phyloP scores from a whole-genome alignment of 2,888 invertebrate genomes.

The Zaprionus obscuricornis region DNA sequence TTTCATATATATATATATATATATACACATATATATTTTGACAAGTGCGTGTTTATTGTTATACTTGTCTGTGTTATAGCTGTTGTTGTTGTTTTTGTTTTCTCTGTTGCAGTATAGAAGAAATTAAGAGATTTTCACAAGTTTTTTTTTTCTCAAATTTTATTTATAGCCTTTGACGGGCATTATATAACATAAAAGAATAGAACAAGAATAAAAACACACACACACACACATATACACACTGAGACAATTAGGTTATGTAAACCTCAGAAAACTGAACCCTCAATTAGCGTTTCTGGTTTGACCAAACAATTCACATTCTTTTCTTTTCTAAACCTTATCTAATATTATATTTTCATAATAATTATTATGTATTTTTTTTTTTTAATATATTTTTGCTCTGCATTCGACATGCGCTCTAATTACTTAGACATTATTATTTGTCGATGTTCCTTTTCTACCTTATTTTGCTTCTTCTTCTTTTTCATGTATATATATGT shows the following conservation, averaged over 20 bases:
- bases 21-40: conserved; percentile 53
- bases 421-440: conserved; percentile 38
- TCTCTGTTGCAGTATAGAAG: not conserved
- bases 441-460: conserved; percentile 4
- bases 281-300: conserved; percentile 71
- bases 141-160: no score
- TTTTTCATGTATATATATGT: no score
- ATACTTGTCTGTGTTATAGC: conserved; percentile 25
- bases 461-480: not conserved
- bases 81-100: conserved; percentile 8
- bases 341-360: conserved; percentile 14
- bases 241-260: conserved; percentile 71
- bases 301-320: conserved; percentile 38
- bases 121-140: conserved; percentile 72
- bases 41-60: conserved; percentile 67
- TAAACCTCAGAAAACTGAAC: conserved; percentile 48
- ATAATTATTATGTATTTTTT: conserved; percentile 17
- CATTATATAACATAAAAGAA: no score
- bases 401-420: conserved; percentile 46
- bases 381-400: no score
- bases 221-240: no score
- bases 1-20: no score
- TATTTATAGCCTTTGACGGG: no score
- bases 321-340: conserved; percentile 12
- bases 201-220: no score